Percentiles rank a stretch among this genome's conserved stretches.
Evolutionary conservation across 1,140 invertebrate species (phyloP).

Genomic region (Musca domestica): DNA sequence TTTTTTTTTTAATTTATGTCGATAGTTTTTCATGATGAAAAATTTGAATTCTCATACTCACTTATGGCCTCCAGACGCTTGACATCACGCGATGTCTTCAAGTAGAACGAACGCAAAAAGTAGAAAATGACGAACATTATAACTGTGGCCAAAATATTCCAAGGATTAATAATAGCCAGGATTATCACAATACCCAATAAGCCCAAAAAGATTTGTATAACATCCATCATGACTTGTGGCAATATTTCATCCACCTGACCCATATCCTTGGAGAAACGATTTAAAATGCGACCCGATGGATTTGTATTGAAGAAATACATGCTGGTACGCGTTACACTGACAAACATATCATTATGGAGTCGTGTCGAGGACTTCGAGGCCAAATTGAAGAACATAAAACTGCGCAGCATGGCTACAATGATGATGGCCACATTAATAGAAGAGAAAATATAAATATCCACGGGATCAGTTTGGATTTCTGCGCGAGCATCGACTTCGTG

Average conservation of each 20-base stretch:
- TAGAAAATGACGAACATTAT: conserved; percentile 67
- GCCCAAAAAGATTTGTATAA: conserved; percentile 68
- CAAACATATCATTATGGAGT: conserved; percentile 79
- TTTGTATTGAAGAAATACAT: conserved; percentile 84
- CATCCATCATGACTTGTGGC: too few species aligned
- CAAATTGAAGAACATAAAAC: conserved; percentile 65
- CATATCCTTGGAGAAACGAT: conserved; percentile 83
- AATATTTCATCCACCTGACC: conserved; percentile 83
- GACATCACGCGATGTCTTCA: conserved; percentile 69
- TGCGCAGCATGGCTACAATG: conserved; percentile 58
- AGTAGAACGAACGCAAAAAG: conserved; percentile 72
- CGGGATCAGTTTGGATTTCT: conserved; percentile 26
- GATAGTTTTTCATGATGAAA: too few species aligned
- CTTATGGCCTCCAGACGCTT: conserved; percentile 58
- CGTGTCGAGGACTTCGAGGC: conserved; percentile 71
- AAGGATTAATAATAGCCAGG: conserved; percentile 57
- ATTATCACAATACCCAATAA: conserved; percentile 67
- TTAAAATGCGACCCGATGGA: conserved; percentile 71
- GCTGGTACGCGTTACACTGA: conserved; percentile 68
- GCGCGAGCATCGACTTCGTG: conserved; percentile 22
- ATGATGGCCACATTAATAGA: conserved; percentile 63
- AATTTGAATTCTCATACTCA: conserved; percentile 59
- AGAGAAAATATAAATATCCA: conserved; percentile 54
- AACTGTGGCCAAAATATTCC: too few species aligned
- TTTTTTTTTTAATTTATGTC: too few species aligned